These are phyloP conservation scores for Propithecus coquereli DNA, from an alignment of 2,113 vertebrate genomes.

Conservation along the genomic window DNA sequence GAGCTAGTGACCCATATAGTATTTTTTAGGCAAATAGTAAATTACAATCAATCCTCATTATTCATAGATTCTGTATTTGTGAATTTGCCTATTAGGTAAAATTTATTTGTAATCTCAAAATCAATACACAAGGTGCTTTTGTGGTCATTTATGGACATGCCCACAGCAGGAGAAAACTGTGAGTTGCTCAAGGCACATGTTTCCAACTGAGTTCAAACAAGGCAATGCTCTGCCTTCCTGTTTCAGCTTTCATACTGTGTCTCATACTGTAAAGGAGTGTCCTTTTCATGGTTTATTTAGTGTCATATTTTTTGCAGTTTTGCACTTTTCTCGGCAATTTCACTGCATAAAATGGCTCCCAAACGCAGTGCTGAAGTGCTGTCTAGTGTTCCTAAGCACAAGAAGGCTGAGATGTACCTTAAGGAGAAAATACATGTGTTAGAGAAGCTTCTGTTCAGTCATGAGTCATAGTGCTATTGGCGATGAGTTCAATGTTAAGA, in stretches of 20 bases:
- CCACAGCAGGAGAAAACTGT: neutral
- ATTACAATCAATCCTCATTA: neutral
- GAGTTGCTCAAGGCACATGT: neutral
- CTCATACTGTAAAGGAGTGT: neutral
- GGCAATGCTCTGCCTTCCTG: neutral
- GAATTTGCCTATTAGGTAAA: neutral
- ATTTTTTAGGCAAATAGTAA: conserved; percentile 32
- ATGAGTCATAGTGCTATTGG: neutral
- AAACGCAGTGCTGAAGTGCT: no score
- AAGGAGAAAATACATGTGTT: neutral
- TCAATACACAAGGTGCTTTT: neutral
- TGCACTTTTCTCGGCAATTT: neutral
- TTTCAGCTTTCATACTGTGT: neutral
- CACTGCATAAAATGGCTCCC: neutral
- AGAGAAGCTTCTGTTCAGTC: neutral
- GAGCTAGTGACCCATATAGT: neutral
- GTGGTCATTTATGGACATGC: neutral
- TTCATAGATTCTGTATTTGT: neutral
- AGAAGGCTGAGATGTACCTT: neutral
- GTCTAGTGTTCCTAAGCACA: neutral
- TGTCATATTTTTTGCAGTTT: neutral
- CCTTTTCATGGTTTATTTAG: neutral
- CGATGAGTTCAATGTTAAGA: neutral
- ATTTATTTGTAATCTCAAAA: neutral
- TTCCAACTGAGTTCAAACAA: neutral